A percentile compares a stretch with the other conserved stretches of the same genome.
Conservation (phyloP, 2,797 vertebrate species). For the Mormyrus proboscirostris region DNA sequence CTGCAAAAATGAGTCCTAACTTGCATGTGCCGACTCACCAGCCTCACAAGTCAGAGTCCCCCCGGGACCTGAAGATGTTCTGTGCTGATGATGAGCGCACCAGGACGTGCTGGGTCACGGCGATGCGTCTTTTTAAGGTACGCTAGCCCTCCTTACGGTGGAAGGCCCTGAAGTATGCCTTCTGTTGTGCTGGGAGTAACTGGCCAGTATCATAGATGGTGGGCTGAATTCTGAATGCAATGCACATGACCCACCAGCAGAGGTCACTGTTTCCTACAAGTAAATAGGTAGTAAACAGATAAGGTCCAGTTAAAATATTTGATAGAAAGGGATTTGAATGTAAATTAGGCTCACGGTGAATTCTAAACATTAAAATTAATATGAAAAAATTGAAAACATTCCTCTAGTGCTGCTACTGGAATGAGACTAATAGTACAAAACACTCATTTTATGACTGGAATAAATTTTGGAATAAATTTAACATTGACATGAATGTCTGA, state of each 20-base stretch:
- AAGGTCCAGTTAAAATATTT: background rate
- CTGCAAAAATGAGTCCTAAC: background rate
- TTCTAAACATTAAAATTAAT: background rate
- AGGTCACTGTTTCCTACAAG: background rate
- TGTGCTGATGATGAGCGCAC: conserved; percentile 91
- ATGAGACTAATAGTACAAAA: background rate
- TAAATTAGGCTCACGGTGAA: background rate
- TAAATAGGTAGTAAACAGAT: background rate
- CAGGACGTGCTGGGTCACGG: conserved; percentile 93
- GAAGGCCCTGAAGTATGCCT: background rate
- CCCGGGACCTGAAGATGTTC: conserved; percentile 88
- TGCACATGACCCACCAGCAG: background rate
- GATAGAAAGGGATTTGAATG: background rate
- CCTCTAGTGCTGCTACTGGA: background rate
- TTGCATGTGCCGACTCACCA: conserved; percentile 48
- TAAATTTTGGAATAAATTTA: background rate
- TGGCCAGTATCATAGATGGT: background rate
- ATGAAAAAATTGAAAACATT: background rate
- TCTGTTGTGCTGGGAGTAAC: background rate
- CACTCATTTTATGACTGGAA: background rate
- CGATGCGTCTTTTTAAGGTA: conserved; percentile 96
- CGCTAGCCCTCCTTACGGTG: background rate
- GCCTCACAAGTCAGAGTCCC: conserved; percentile 80
- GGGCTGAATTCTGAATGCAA: background rate
- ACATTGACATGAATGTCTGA: background rate